phyloP scores from a whole-genome alignment of 2,888 invertebrate species.

The Drosophila kanekoi region DNA sequence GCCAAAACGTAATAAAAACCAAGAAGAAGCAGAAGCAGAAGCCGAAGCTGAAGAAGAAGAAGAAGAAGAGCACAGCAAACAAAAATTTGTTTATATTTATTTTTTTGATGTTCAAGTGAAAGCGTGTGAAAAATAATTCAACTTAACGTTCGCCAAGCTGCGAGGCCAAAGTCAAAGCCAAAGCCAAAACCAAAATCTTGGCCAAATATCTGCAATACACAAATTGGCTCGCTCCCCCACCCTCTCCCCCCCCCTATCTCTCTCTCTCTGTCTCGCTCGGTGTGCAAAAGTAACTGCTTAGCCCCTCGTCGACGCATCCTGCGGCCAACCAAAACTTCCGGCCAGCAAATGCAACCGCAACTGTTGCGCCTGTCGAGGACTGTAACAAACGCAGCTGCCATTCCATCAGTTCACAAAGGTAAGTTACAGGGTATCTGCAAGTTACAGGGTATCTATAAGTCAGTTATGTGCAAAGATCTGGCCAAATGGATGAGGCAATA shows the following conservation, averaged over 20 bases:
- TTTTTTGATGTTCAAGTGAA: slow-evolving; percentile 62
- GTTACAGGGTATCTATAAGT: background rate
- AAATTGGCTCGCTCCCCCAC: slow-evolving; percentile 13
- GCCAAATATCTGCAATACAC: slow-evolving; percentile 26
- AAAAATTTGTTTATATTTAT: slow-evolving; percentile 46
- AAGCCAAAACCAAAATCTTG: slow-evolving; percentile 20
- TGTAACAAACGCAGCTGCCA: slow-evolving; percentile 7
- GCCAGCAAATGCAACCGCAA: slow-evolving; percentile 59
- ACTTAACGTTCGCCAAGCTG: slow-evolving; percentile 40
- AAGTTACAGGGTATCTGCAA: slow-evolving; percentile 2
- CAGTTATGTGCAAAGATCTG: background rate
- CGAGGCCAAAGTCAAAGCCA: slow-evolving; percentile 38
- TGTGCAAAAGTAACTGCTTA: slow-evolving; percentile 11
- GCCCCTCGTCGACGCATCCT: slow-evolving; percentile 41
- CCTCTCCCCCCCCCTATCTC: slow-evolving; percentile 3
- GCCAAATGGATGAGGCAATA: background rate
- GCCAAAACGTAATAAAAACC: slow-evolving; percentile 3
- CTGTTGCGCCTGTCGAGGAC: slow-evolving; percentile 35
- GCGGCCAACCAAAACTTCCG: slow-evolving; percentile 65
- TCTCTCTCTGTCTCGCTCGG: slow-evolving; percentile 3
- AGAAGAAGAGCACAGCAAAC: slow-evolving; percentile 24
- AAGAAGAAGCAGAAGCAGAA: slow-evolving; percentile 2
- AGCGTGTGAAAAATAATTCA: slow-evolving; percentile 71
- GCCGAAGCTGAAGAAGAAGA: too few species aligned
- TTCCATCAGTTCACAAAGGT: slow-evolving; percentile 10